Conservation (phyloP, 1,140 invertebrate genomes). For the Drosophila cardini region DNA sequence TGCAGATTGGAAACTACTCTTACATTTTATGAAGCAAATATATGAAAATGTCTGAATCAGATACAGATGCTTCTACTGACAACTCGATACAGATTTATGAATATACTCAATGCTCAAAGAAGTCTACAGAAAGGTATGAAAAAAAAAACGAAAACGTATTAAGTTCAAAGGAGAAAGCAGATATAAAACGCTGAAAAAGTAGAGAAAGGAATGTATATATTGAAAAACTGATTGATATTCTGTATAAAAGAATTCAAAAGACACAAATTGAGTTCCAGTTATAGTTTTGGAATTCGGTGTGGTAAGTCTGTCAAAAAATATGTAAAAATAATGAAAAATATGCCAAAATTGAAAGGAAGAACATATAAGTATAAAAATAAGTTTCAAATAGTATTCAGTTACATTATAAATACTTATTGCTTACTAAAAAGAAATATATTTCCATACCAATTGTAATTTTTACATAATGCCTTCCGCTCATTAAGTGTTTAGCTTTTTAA, state of each 20-base stretch:
- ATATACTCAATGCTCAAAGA: neutral
- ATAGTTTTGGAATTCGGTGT: no score
- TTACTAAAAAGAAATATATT: no score
- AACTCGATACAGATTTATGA: no score
- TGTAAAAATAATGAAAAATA: no score
- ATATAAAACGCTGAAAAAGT: neutral
- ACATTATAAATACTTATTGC: no score
- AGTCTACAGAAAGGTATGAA: neutral
- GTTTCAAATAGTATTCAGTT: no score
- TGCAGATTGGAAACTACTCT: neutral
- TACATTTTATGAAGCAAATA: neutral
- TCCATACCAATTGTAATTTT: constrained; percentile 46
- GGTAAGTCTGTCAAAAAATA: no score
- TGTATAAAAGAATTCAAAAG: constrained; percentile 2
- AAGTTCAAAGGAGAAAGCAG: neutral
- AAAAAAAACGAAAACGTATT: neutral
- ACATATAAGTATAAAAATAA: no score
- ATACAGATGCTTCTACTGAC: neutral
- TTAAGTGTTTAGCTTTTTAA: constrained; percentile 65
- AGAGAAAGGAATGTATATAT: neutral
- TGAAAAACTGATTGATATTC: neutral
- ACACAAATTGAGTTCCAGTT: no score
- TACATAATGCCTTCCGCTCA: constrained; percentile 54
- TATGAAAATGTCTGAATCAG: neutral
- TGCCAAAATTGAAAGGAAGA: no score